These are phyloP conservation scores for Ptilonorhynchus violaceus DNA, from an alignment of 2,113 vertebrate genomes.

Conservation along the genomic window DNA sequence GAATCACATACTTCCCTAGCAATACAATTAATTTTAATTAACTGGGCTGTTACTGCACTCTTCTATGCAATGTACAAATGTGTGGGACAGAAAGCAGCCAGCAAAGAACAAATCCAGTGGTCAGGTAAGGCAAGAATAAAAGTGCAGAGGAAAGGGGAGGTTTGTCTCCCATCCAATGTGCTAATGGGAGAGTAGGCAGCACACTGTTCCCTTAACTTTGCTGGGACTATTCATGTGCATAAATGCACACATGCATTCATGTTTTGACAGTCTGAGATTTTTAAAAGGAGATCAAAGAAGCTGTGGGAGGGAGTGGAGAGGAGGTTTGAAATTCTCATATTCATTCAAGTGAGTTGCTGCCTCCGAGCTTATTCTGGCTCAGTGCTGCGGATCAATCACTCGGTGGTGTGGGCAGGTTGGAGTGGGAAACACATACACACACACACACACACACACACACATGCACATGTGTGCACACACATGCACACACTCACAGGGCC, in stretches of 20 bases:
- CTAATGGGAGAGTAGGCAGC: neutral
- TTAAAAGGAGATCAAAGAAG: neutral
- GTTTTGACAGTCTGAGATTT: neutral
- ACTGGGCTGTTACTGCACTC: neutral
- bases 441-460: accelerated
- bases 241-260: neutral
- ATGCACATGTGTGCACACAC: neutral
- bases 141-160: neutral
- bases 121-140: neutral
- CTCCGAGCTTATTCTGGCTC: neutral
- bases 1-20: neutral
- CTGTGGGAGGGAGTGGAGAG: neutral
- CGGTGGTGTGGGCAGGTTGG: neutral
- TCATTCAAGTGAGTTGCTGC: neutral
- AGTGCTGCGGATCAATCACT: neutral
- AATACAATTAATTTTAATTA: neutral
- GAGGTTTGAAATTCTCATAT: neutral
- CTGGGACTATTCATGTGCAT: neutral
- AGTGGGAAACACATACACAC: neutral
- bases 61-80: neutral
- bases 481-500: neutral
- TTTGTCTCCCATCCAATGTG: neutral
- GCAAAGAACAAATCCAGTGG: neutral
- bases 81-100: neutral
- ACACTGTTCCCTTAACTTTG: neutral